Evolutionary conservation across 2,888 invertebrate species (phyloP).

Genomic region (Hydroisotoma schaefferi): DNA sequence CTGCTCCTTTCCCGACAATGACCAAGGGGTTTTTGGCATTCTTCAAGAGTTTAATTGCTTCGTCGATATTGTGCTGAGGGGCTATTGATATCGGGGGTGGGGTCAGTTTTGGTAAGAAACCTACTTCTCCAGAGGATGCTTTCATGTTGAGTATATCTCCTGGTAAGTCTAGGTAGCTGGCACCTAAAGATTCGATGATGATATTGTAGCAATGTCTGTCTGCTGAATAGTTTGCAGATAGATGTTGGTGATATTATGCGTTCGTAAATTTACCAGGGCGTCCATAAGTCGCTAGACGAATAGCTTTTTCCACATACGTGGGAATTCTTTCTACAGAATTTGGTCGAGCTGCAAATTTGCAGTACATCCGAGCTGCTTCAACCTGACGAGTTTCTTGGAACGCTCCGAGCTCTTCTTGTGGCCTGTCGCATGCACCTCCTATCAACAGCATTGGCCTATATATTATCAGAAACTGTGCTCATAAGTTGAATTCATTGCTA

Average conservation of each 20-base stretch:
- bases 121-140: conserved; percentile 51
- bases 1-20: conserved; percentile 58
- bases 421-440: conserved; percentile 84
- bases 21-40: conserved; percentile 75
- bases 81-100: conserved; percentile 69
- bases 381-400: conserved; percentile 95
- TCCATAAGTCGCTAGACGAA: conserved; percentile 76
- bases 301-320: conserved; percentile 85
- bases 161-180: conserved; percentile 85
- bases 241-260: background rate
- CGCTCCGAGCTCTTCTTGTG: conserved; percentile 92
- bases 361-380: conserved; percentile 79
- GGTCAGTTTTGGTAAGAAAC: conserved; percentile 52
- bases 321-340: conserved; percentile 78
- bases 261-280: conserved; percentile 66
- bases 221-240: background rate
- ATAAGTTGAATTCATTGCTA: background rate
- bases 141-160: conserved; percentile 70
- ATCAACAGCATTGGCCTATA: conserved; percentile 81
- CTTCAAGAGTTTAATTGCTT: conserved; percentile 66
- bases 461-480: conserved; percentile 16
- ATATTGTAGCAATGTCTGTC: background rate
- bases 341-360: conserved; percentile 88
- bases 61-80: conserved; percentile 63
- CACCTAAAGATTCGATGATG: conserved; percentile 53